phyloP scores from a whole-genome alignment of 2,797 vertebrate genomes.

The Trachops cirrhosus region DNA sequence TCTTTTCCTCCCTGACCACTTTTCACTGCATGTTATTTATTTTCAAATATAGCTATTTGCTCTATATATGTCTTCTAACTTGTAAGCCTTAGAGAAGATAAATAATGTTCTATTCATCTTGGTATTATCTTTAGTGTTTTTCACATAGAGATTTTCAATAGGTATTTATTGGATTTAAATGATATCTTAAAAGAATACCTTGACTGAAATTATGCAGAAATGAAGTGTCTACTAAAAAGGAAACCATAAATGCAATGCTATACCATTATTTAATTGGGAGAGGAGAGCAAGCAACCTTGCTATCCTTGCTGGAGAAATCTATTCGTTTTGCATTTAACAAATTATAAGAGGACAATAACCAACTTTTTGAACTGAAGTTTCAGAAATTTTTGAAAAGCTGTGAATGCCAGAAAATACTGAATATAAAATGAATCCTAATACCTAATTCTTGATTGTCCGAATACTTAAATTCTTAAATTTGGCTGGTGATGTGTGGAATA shows the following conservation, averaged over 20 bases:
- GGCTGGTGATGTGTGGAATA: neutral
- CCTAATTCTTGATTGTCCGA: conserved; percentile 37
- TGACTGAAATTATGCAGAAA: neutral
- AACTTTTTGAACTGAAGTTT: neutral
- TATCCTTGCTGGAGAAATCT: neutral
- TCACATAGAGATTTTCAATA: conserved; percentile 1
- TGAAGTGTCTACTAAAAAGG: neutral
- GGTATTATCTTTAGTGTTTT: neutral
- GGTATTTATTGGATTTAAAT: neutral
- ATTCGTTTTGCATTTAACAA: conserved; percentile 29
- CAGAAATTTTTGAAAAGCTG: conserved; percentile 29
- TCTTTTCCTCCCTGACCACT: neutral
- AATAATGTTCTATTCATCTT: neutral
- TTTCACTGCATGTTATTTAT: neutral
- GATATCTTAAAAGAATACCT: neutral
- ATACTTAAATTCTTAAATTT: conserved; percentile 48
- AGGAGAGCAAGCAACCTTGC: neutral
- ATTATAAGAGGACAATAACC: neutral
- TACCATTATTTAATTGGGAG: neutral
- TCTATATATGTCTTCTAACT: neutral
- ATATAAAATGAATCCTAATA: conserved; percentile 14
- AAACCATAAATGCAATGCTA: neutral
- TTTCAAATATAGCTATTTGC: neutral
- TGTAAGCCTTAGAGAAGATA: neutral
- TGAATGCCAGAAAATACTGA: conserved; percentile 2